Conservation (phyloP, 2,797 vertebrate species). For the Choloepus didactylus region DNA sequence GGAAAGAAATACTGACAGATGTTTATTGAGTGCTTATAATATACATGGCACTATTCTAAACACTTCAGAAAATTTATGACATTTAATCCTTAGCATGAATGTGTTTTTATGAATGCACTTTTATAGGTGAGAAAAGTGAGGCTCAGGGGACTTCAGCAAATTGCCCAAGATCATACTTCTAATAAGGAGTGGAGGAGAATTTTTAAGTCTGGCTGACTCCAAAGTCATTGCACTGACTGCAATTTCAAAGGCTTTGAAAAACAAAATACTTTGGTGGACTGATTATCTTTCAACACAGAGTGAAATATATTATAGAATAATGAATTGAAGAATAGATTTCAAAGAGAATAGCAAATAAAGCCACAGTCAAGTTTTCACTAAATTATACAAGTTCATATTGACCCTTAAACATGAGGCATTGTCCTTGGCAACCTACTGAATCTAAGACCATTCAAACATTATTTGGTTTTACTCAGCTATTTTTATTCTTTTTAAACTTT, state of each 20-base stretch:
- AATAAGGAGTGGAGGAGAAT: neutral
- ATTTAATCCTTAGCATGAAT: neutral
- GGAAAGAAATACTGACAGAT: neutral
- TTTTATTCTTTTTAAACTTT: constrained; percentile 20
- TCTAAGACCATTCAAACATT: neutral
- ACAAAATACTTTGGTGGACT: neutral
- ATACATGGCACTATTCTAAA: neutral
- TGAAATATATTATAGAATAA: constrained; percentile 18
- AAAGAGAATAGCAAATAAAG: neutral
- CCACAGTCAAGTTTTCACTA: neutral
- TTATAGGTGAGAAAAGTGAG: neutral
- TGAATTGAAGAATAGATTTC: neutral
- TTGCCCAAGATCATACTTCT: neutral
- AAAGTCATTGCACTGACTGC: neutral
- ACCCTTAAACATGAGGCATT: neutral
- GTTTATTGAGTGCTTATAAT: neutral
- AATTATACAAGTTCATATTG: neutral
- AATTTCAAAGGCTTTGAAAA: neutral
- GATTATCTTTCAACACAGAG: neutral
- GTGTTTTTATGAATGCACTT: neutral
- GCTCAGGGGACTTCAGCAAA: neutral
- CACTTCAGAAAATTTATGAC: neutral
- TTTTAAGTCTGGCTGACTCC: neutral
- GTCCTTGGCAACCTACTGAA: neutral
- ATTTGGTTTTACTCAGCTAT: neutral